Conservation (phyloP, 2,797 vertebrate genomes). For the Sylvilagus floridanus region DNA sequence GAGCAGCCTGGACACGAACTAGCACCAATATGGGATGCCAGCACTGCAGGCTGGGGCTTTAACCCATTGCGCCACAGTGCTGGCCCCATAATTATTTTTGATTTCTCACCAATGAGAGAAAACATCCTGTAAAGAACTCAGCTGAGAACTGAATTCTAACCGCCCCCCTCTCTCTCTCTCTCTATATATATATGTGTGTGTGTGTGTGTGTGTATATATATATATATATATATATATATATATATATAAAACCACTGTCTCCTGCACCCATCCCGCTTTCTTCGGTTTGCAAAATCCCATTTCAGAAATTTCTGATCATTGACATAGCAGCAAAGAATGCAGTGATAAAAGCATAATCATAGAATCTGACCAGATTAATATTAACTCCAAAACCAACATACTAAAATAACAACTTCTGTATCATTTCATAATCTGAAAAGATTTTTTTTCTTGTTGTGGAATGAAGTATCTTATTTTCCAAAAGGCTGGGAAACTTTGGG, state of each 20-base stretch:
- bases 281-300: conserved; percentile 19
- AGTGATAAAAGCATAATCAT: conserved; percentile 36
- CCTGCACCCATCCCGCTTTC: background rate
- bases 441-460: background rate
- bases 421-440: conserved; percentile 2
- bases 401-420: background rate
- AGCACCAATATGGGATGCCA: no score
- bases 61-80: no score
- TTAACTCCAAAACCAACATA: conserved; percentile 37
- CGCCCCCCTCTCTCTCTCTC: no score
- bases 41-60: no score
- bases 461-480: conserved; percentile 37
- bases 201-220: no score
- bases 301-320: conserved; percentile 51
- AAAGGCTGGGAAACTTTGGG: background rate
- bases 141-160: conserved; percentile 31
- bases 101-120: conserved; percentile 37
- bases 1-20: no score
- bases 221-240: no score
- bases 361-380: conserved; percentile 44
- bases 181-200: no score
- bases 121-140: conserved; percentile 25
- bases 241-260: background rate
- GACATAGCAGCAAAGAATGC: background rate
- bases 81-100: background rate